Evolutionary conservation across 2,888 invertebrate species (phyloP), one percentile per base, ranked within the genome.

Genomic region (Polia nebulosa): DNA sequence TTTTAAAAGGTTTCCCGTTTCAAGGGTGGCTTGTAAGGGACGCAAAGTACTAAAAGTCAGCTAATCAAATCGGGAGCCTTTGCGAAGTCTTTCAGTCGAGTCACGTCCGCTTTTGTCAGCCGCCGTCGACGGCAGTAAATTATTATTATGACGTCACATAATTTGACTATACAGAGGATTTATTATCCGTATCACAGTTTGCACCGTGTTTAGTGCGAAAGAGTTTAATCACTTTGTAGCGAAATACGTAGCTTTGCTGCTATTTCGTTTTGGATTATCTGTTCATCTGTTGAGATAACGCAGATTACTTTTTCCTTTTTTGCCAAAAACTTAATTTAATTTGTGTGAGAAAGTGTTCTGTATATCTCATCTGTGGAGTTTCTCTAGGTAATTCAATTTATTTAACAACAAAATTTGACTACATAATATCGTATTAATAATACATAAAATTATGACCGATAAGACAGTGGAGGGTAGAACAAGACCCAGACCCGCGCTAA

Each of bases 71-170:
- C 67, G 71, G 75, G 59, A 71, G 67, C 71, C 62, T 74, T 72
- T 58, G 53, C 52, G 69, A 68, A 64, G 74, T 69, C 63, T 71
- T 69, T 75, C 70, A 83, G 78, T 83, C 78, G 72, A 77, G 83
- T 82, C 85, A 85, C 79, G 83, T 80, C 63, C 68, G 76, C 69
- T 67, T 72, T 78, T 76, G 82, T 82, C 78, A 72, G 75, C 76
- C 72, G 53, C 58, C 69, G 69, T 49, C 64, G 62, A 49, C 65
- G 72, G 64, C 61, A 75, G 79, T 82, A 74, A 84, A 79, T 81
- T 84, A 84, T 83, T 76, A 73, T 82, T 78, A 76, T 82, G 71
- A 78, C 79, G 69, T 81, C 82, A 83, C 66, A 73, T 78, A 73
- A 82, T 80, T 80, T 80, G 84, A 68, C 67, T 84, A 75, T 72